A percentile compares a stretch with the other conserved stretches of the same genome.
phyloP scores from a whole-genome alignment of 2,113 vertebrate genomes.

The Xiphias gladius region DNA sequence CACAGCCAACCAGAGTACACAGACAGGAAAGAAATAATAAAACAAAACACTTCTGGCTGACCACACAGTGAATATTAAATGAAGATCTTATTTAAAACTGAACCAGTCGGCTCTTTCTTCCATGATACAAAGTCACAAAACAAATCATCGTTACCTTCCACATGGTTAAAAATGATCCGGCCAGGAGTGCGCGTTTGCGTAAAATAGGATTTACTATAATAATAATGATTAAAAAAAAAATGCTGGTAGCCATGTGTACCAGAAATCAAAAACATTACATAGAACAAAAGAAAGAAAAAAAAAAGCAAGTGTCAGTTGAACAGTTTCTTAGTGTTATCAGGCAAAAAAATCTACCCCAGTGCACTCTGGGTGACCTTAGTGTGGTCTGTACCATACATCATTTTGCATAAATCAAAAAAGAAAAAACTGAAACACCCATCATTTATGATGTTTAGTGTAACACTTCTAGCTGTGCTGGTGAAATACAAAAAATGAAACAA shows the following conservation, averaged over 20 bases:
- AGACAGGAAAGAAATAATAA: conserved; percentile 34
- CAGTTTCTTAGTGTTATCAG: conserved; percentile 72
- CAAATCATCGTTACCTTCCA: conserved; percentile 13
- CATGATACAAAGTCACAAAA: conserved; percentile 25
- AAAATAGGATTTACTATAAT: conserved; percentile 34
- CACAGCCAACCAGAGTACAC: conserved; percentile 59
- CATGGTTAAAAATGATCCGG: conserved; percentile 30
- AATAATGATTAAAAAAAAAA: conserved; percentile 4
- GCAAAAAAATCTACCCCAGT: conserved; percentile 63
- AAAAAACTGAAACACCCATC: conserved; percentile 48
- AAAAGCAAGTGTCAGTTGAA: conserved; percentile 61
- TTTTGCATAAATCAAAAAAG: conserved; percentile 46
- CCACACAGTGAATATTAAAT: conserved; percentile 51
- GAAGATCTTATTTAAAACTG: conserved; percentile 35
- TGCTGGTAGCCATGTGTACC: conserved; percentile 54
- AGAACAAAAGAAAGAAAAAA: conserved; percentile 36
- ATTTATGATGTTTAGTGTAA: conserved; percentile 56
- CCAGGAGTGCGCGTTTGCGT: conserved; percentile 26
- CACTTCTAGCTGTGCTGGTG: conserved; percentile 57
- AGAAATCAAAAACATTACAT: conserved; percentile 54
- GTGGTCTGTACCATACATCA: conserved; percentile 68
- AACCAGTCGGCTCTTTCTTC: conserved; percentile 42
- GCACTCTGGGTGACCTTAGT: conserved; percentile 55
- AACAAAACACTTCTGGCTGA: conserved; percentile 41
- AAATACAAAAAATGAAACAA: conserved; percentile 70